These are phyloP conservation scores for Dipodomys spectabilis DNA, from an alignment of 2,113 vertebrate species.

Conservation along the genomic window DNA sequence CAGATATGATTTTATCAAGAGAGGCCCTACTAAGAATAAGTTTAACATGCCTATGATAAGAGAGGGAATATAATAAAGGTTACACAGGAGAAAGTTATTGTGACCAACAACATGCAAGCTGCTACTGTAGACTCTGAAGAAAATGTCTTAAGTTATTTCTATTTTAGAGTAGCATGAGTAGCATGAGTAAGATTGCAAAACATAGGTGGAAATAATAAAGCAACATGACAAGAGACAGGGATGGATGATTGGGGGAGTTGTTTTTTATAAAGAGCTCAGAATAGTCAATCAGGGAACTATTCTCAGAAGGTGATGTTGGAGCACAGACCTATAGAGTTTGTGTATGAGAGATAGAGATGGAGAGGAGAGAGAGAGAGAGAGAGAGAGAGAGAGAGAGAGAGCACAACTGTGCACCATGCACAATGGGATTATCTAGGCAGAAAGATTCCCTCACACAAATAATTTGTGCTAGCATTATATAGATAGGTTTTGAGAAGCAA, in stretches of 20 bases:
- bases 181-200: background rate
- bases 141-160: background rate
- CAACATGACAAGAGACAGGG: background rate
- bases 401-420: no score
- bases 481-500: background rate
- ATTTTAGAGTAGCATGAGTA: background rate
- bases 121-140: background rate
- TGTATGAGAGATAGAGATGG: no score
- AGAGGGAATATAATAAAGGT: background rate
- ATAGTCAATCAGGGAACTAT: background rate
- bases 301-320: background rate
- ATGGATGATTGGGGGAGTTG: background rate
- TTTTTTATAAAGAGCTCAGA: background rate
- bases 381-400: background rate
- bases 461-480: background rate
- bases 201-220: background rate
- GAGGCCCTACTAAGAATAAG: no score
- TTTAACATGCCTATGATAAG: background rate
- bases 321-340: background rate
- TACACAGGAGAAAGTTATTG: background rate
- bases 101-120: background rate
- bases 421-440: background rate
- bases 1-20: no score
- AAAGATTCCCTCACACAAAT: background rate
- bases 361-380: background rate